phyloP scores from a whole-genome alignment of 2,888 invertebrate species.

The Netelia melanura region DNA sequence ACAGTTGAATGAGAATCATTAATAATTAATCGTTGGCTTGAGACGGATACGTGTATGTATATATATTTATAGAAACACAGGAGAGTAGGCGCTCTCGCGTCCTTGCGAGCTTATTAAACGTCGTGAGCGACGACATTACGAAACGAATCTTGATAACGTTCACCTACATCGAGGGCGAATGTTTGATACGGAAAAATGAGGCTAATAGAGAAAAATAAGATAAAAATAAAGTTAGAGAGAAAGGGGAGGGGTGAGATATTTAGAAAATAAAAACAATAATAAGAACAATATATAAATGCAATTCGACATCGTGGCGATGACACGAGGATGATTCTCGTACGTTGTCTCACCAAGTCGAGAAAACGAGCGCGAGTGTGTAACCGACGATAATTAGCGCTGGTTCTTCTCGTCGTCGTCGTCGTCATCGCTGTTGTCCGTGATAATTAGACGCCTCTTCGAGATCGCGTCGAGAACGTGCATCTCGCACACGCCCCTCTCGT shows the following conservation, averaged over 20 bases:
- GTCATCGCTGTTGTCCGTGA: conserved; percentile 47
- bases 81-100: conserved; percentile 59
- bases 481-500: conserved; percentile 29
- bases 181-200: conserved; percentile 48
- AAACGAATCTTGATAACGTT: conserved; percentile 71
- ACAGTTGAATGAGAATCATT: conserved; percentile 53
- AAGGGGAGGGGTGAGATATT: background rate
- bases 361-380: conserved; percentile 19
- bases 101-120: conserved; percentile 70
- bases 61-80: conserved; percentile 16
- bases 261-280: conserved; percentile 27
- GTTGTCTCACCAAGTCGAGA: conserved; percentile 40
- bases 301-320: conserved; percentile 46
- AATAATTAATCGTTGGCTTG: conserved; percentile 50
- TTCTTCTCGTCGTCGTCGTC: conserved; percentile 48
- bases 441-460: conserved; percentile 58
- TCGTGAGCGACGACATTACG: conserved; percentile 64
- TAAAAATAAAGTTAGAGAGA: conserved; percentile 10
- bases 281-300: background rate
- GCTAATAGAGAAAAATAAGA: conserved; percentile 30
- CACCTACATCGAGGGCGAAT: conserved; percentile 54
- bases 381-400: conserved; percentile 60
- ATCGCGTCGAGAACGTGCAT: conserved; percentile 20
- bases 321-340: conserved; percentile 45
- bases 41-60: conserved; percentile 39